Evolutionary conservation across 1,140 invertebrate genomes (phyloP), one percentile per base, ranked within the genome.

Genomic region (Ooceraea biroi): DNA sequence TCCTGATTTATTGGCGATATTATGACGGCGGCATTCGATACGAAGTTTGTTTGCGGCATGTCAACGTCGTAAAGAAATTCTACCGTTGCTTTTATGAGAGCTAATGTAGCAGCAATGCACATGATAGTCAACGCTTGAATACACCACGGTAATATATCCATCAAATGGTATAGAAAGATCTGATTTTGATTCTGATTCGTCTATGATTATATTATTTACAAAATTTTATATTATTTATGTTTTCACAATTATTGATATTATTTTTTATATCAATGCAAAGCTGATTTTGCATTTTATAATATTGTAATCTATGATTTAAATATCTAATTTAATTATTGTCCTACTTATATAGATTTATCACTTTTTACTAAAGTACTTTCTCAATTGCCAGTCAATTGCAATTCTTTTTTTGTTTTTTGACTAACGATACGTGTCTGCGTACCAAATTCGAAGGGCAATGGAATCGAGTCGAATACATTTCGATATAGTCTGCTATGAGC

Each of bases 1-100:
- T 80, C 12, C 7, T 80, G 36, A 80, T 80, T 80, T 71, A 80
- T 80, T 69, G n/a, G 25, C 36, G 5, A 58, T 77, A 19, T 77
- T 77, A 77, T 80, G 48, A 80, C 50, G 69, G 17, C 17, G 22
- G 22, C 10, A 30, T 60, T 57, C 57, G 78, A 82, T 82, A 71
- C 52, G 1, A 36, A 74, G 19, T 61, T 73, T 82, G 57, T 82
- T 73, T 58, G 65, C 22, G 17, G 50, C 48, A 61, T n/a, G 12
- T 74, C 73, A 78, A 61, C 5, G 50, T 30, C 52, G 17, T 55
- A 66, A 57, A 68, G 41, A 78, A 78, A 83, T 83, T 83, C 50
- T n/a, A 74, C 14, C 2, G 41, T 63, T 60, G 27, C 17, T 14
- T 25, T 60, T 22, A 17, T 5, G 7, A 36, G 27, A 10, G n/a